Evolutionary conservation across 2,888 invertebrate species (phyloP), one percentile per base, ranked within the genome.

Genomic region (Himalopsyche japonica): DNA sequence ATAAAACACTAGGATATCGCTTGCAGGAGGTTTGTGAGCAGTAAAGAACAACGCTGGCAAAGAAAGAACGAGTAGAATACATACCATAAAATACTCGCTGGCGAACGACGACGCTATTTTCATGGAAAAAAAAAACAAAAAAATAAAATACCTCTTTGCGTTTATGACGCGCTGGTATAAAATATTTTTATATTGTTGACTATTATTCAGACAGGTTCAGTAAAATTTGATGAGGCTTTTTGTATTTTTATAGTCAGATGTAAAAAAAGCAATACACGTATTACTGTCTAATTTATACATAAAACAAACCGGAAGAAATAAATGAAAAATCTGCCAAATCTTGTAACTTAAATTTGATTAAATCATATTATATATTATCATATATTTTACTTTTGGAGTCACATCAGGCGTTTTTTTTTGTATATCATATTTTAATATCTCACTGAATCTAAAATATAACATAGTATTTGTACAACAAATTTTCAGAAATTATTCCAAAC

Each of bases 1-100:
- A 79, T 86, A 86, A 86, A 86, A 79, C 77, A 81, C 48, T 78
- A 81, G 70, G 79, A 70, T 81, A 81, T 81, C 76, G 76, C 81
- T 48, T 76, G 81, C 81, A 81, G 76, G 81, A 47, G 27, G 37
- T 43, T 76, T 76, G 34, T n/a, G 7, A 47, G 82, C 76, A 76
- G 34, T 32, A 76, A 76, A 34, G 34, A 76, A 76, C 30, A 76
- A 27, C 76, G 34, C n/a, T n/a, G 30, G 34, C 76, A 76, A 76
- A 76, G 34, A 76, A 76, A 18, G 34, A 70, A 30, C 34, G 34
- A 76, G 30, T 8, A 18, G 34, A 32, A 76, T 76, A 76, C 30
- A 32, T 37, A 82, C 49, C 43, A 82, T 82, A 82, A 82, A 82
- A 82, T 49, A 82, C 82, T 43, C 57, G 34, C 34, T 49, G 48